phyloP scores from a whole-genome alignment of 1,140 invertebrate genomes.

The Habropoda laboriosa region DNA sequence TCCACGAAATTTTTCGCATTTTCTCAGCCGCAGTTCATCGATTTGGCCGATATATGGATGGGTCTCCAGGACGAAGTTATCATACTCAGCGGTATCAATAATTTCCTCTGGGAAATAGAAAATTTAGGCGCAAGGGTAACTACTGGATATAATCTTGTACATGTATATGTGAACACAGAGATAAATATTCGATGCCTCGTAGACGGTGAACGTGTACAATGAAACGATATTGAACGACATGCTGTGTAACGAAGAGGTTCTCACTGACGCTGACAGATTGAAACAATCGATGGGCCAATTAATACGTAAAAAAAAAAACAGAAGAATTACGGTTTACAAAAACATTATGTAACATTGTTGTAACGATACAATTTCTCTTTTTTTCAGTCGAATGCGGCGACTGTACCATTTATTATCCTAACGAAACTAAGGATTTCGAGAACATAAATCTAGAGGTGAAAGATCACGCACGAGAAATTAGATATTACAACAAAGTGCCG shows the following conservation, averaged over 20 bases:
- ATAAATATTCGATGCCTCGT: conserved; percentile 49
- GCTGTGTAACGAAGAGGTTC: conserved; percentile 60
- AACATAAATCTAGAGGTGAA: conserved; percentile 80
- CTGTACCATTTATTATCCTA: conserved; percentile 77
- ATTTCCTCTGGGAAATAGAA: conserved; percentile 81
- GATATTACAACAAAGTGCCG: neutral
- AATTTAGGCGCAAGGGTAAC: conserved; percentile 79
- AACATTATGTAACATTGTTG: too few relatives aligned
- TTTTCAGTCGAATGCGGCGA: conserved; percentile 67
- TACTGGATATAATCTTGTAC: conserved; percentile 23
- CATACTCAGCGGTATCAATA: conserved; percentile 83
- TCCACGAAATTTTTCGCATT: neutral
- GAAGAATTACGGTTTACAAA: too few relatives aligned
- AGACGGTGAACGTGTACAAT: conserved; percentile 70
- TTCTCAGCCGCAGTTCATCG: conserved; percentile 84
- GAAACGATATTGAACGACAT: conserved; percentile 73
- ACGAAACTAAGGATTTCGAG: conserved; percentile 76
- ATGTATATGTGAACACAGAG: too few relatives aligned
- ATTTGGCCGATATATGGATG: conserved; percentile 85
- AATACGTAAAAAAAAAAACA: conserved; percentile 74
- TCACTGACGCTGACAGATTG: conserved; percentile 81
- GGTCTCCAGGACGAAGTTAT: conserved; percentile 85
- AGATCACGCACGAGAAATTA: neutral
- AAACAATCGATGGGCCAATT: conserved; percentile 75
- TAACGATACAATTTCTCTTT: neutral